phyloP scores from a whole-genome alignment of 2,888 invertebrate genomes.

The Acleris emargana region DNA sequence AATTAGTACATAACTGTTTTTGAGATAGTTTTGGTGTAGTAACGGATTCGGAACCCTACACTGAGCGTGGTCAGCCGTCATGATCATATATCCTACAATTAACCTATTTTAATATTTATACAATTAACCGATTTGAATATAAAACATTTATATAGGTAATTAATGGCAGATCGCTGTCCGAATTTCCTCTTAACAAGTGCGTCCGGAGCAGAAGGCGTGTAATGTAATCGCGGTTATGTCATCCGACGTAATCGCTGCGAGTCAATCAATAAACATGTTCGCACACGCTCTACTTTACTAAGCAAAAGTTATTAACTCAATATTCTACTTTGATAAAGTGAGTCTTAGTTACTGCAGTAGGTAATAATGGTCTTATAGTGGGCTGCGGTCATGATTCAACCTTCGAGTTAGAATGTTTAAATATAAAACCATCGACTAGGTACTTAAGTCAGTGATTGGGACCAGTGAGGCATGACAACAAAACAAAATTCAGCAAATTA shows the following conservation, averaged over 20 bases:
- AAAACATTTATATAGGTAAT: too few species aligned
- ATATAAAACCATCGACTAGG: neutral
- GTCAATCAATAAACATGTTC: slow-evolving; percentile 17
- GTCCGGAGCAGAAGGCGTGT: slow-evolving; percentile 14
- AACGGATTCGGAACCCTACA: too few species aligned
- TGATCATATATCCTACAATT: too few species aligned
- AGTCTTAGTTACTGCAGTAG: too few species aligned
- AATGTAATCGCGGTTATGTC: slow-evolving; percentile 27
- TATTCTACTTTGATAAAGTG: neutral
- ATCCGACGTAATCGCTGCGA: slow-evolving; percentile 20
- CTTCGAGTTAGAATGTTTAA: slow-evolving; percentile 14
- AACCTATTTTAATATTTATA: too few species aligned
- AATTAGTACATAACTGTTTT: too few species aligned
- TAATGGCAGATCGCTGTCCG: too few species aligned
- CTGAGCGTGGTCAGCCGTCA: too few species aligned
- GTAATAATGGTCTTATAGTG: too few species aligned
- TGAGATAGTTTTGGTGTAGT: too few species aligned
- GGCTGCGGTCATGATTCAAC: slow-evolving; percentile 12
- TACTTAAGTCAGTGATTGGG: slow-evolving; percentile 10
- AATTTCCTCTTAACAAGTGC: neutral
- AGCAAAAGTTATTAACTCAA: neutral
- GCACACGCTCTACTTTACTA: slow-evolving; percentile 6
- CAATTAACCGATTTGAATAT: too few species aligned
- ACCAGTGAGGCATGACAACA: slow-evolving; percentile 22
- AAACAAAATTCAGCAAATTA: slow-evolving; percentile 18